These are phyloP conservation scores for Caranx ignobilis DNA, from an alignment of 2,113 vertebrate species.

Conservation along the genomic window DNA sequence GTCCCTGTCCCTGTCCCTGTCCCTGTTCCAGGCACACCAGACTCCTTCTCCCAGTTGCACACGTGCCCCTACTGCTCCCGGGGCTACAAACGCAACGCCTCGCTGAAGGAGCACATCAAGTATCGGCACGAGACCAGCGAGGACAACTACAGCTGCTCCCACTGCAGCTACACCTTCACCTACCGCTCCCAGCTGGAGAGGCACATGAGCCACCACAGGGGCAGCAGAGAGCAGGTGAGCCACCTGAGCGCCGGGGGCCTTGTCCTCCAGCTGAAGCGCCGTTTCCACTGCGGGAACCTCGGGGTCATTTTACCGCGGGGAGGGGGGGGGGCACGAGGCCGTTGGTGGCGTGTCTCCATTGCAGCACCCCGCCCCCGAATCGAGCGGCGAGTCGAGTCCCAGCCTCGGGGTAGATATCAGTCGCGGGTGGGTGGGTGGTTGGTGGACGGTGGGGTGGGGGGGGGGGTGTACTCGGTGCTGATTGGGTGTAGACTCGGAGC, in stretches of 20 bases:
- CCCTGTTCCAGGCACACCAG: conserved; percentile 87
- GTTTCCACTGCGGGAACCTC: too few relatives aligned
- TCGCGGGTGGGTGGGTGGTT: too few relatives aligned
- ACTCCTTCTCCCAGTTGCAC: conserved; percentile 93
- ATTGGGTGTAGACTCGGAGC: too few relatives aligned
- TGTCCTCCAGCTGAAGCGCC: too few relatives aligned
- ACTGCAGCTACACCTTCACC: conserved; percentile 97
- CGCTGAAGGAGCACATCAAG: conserved; percentile 98
- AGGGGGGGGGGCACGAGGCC: too few relatives aligned
- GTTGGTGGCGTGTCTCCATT: too few relatives aligned
- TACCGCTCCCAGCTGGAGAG: conserved; percentile 97
- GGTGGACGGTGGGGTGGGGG: too few relatives aligned
- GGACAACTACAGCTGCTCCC: conserved; percentile 96
- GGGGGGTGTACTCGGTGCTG: too few relatives aligned
- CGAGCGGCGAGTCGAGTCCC: too few relatives aligned
- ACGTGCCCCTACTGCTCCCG: conserved; percentile 97
- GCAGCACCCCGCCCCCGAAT: too few relatives aligned
- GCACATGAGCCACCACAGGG: conserved; percentile 97
- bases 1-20: background rate
- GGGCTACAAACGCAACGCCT: conserved; percentile 97
- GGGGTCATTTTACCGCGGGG: too few relatives aligned
- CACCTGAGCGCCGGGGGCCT: background rate
- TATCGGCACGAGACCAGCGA: conserved; percentile 97
- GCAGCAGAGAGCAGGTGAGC: conserved; percentile 90
- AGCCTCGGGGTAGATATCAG: too few relatives aligned